Evolutionary conservation across 2,797 vertebrate genomes (phyloP).

Genomic region (Scolopax rusticola): DNA sequence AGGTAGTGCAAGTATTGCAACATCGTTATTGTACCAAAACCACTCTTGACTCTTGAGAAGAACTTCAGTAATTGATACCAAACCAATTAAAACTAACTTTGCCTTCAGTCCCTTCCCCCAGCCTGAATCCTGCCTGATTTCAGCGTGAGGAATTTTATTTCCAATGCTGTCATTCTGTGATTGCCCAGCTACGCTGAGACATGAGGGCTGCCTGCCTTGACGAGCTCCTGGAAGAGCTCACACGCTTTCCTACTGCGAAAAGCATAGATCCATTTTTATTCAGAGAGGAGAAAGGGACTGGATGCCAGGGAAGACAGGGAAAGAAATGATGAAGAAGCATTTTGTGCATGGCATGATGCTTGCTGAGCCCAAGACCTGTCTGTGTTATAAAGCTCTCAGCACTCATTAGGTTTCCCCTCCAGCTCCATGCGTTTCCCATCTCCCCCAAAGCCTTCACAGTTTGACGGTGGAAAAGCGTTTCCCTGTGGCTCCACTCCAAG

Average conservation of each 20-base stretch:
- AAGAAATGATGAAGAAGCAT: neutral
- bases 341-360: neutral
- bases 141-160: neutral
- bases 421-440: neutral
- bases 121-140: neutral
- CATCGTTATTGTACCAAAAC: neutral
- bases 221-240: neutral
- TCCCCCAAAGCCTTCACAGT: neutral
- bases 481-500: constrained; percentile 26
- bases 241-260: rapidly evolving
- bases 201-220: rapidly evolving
- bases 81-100: neutral
- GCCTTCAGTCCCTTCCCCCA: neutral
- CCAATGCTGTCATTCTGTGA: neutral
- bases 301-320: neutral
- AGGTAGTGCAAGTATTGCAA: neutral
- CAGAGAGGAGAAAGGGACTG: neutral
- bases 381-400: rapidly evolving
- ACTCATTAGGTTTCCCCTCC: neutral
- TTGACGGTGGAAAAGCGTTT: neutral
- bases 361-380: neutral
- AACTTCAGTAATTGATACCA: neutral
- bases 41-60: neutral
- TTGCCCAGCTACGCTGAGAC: neutral
- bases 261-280: neutral